Percentiles rank a stretch among this genome's conserved stretches.
phyloP scores from a whole-genome alignment of 2,888 invertebrate genomes.

The Hyalella azteca region DNA sequence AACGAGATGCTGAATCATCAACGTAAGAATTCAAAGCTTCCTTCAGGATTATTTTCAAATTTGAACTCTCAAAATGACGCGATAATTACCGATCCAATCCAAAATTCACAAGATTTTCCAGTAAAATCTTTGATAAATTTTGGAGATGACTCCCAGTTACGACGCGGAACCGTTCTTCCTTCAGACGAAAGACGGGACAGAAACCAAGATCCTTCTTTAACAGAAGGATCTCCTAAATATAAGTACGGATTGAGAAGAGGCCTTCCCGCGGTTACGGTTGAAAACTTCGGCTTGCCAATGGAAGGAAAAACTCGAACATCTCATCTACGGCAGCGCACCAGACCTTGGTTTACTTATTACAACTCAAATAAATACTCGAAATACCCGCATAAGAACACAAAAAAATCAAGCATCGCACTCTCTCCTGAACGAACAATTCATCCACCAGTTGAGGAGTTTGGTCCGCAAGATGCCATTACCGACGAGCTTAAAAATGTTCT shows the following conservation, averaged over 20 bases:
- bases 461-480: slow-evolving; percentile 55
- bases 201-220: not conserved
- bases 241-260: slow-evolving; percentile 56
- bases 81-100: not conserved
- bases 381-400: not conserved
- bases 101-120: not conserved
- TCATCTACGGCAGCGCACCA: not conserved
- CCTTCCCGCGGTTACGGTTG: slow-evolving; percentile 51
- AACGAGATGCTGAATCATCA: not conserved
- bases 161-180: not conserved
- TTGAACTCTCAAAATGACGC: too few species aligned
- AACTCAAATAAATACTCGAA: not conserved
- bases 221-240: slow-evolving; percentile 36
- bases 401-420: not conserved
- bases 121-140: not conserved
- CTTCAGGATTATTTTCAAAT: not conserved
- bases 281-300: slow-evolving; percentile 11
- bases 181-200: not conserved
- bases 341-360: not conserved
- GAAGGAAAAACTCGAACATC: not conserved
- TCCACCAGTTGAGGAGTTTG: slow-evolving; percentile 41
- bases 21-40: not conserved
- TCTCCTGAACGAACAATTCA: not conserved
- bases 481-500: slow-evolving; percentile 47
- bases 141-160: not conserved